Evolutionary conservation across 2,113 vertebrate species (phyloP), one percentile per base, ranked within the genome.

Genomic region (Pachyramphus minor): DNA sequence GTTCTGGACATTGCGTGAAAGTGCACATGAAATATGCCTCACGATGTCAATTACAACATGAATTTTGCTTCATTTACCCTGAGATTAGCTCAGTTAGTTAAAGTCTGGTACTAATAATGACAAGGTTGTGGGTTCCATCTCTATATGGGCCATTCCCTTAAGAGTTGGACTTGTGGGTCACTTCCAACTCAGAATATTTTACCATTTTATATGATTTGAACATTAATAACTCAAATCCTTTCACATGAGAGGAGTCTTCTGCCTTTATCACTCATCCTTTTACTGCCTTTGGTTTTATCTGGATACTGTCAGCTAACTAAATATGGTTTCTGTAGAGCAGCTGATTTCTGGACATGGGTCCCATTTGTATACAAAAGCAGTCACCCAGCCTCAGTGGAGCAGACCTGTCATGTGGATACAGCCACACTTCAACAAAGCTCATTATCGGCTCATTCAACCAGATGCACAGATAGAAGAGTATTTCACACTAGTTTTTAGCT

Each of bases 1-100:
- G 21, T 62, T 52, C 44, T 71, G 66, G 37, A 30, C 0, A 0
- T 27, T 50, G 30, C 50, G 30, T 56, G n/a, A 35, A 62, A 14
- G 4, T 39, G 35, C 18, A 31, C 5, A 16, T 27, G 23, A 17
- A 74, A 62, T 52, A 24, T 19, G 3, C 22, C 59, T 50, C 33
- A 31, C 24, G 13, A 13, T 58, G 15, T 47, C n/a, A 41, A 37
- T 62, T 60, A 64, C 56, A 27, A 33, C 25, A 9, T 33, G 55
- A 55, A 12, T 82, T 79, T 41, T 42, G 2, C 16, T 67, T 92
- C 15, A 6, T 84, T 59, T 59, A 37, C n/a, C n/a, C 23, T 37
- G n/a, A 24, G 23, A 37, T 25, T 37, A 25, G 23, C n/a, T 56
- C 55, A n/a, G 31, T 21, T 22, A 12, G 20, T 56, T 56, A n/a